phyloP scores from a whole-genome alignment of 2,888 invertebrate species.

The Cheilosia grossa region DNA sequence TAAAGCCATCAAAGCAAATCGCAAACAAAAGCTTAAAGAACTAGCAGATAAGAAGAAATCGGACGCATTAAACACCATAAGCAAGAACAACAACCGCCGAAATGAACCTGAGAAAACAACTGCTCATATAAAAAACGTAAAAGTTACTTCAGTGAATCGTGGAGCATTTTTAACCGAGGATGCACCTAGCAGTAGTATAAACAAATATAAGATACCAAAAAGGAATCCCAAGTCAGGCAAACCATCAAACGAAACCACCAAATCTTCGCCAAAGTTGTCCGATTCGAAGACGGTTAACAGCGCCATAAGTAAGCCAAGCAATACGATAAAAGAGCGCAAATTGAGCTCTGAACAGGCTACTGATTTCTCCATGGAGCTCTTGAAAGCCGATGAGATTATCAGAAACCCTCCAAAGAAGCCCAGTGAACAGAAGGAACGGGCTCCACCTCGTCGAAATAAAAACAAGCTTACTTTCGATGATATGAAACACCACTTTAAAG shows the following conservation, averaged over 20 bases:
- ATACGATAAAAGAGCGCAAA: neutral
- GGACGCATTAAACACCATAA: neutral
- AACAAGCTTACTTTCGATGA: constrained; percentile 51
- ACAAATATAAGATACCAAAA: constrained; percentile 51
- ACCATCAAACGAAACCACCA: constrained; percentile 75
- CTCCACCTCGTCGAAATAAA: constrained; percentile 44
- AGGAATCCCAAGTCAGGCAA: neutral
- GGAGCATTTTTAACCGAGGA: constrained; percentile 85
- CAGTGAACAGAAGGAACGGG: constrained; percentile 34
- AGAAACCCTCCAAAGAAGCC: constrained; percentile 2
- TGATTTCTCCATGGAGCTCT: constrained; percentile 25
- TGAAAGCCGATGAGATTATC: constrained; percentile 40
- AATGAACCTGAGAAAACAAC: neutral
- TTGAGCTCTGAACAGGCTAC: neutral
- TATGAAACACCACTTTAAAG: constrained; percentile 23
- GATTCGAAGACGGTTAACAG: neutral
- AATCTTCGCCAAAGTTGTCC: constrained; percentile 78
- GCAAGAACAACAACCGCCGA: neutral
- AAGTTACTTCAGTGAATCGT: constrained; percentile 84
- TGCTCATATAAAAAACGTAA: constrained; percentile 79
- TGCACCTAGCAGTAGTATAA: constrained; percentile 3
- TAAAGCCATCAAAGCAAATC: constrained; percentile 76
- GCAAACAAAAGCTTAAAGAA: constrained; percentile 79
- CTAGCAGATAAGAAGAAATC: constrained; percentile 76
- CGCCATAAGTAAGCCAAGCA: neutral